A percentile compares a stretch with the other conserved stretches of the same genome.
Evolutionary conservation across 2,113 vertebrate genomes (phyloP).

Genomic region (Coptodon bakossiorum): DNA sequence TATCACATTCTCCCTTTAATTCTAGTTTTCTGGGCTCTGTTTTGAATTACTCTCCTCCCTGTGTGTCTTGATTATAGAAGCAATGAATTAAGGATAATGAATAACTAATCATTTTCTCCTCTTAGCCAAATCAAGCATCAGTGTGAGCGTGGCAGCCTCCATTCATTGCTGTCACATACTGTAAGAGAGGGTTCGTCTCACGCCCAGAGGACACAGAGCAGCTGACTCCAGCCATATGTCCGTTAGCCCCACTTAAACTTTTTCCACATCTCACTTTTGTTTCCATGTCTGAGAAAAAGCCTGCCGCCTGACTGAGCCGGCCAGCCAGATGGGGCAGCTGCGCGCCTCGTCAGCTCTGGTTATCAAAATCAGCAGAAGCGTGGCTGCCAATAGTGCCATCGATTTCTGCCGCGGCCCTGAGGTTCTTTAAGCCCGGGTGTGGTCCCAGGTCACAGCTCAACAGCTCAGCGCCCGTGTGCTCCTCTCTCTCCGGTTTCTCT

Average conservation of each 20-base stretch:
- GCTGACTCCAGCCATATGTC: constrained; percentile 23
- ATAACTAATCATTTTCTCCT: constrained; percentile 15
- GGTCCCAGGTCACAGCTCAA: constrained; percentile 38
- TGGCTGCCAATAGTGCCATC: constrained; percentile 2
- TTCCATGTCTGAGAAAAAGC: not conserved
- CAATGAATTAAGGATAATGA: constrained; percentile 7
- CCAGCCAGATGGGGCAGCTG: not conserved
- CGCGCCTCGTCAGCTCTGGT: not conserved
- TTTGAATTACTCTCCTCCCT: not conserved
- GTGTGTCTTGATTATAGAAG: not conserved
- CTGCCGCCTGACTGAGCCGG: not conserved
- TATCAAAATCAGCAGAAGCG: constrained; percentile 5
- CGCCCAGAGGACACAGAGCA: not conserved
- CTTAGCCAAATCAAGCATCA: not conserved
- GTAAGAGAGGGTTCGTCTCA: not conserved
- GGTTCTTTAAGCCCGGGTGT: not conserved
- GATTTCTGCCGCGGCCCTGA: constrained; percentile 6
- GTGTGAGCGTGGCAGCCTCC: not conserved
- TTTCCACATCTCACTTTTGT: not conserved
- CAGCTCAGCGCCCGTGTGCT: not conserved
- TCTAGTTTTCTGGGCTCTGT: not conserved
- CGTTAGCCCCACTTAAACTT: not conserved
- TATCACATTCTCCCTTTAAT: not conserved
- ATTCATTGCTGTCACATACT: constrained; percentile 1
- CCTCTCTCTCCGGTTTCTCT: constrained; percentile 19